Conservation (phyloP, 2,888 invertebrate species). For the Macrophya alboannulata region DNA sequence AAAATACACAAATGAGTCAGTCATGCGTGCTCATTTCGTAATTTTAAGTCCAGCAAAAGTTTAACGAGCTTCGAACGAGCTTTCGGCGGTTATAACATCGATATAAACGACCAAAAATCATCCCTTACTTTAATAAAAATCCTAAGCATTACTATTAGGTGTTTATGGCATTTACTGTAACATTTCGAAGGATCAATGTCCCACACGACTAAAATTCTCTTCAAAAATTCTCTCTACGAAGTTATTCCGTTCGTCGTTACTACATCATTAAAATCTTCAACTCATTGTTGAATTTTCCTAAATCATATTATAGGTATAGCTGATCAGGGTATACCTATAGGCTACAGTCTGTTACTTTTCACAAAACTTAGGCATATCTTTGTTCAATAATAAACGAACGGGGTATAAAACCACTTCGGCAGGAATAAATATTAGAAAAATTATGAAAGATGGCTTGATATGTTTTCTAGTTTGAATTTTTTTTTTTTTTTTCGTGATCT, state of each 20-base stretch:
- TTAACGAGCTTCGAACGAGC: neutral
- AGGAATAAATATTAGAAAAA: conserved; percentile 33
- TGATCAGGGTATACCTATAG: no score
- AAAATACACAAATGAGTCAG: conserved; percentile 43
- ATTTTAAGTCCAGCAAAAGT: conserved; percentile 7
- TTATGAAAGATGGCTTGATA: conserved; percentile 31
- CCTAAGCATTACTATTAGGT: neutral
- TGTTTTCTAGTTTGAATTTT: conserved; percentile 16
- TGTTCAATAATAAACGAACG: conserved; percentile 45
- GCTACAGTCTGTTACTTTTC: conserved; percentile 16
- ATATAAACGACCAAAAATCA: neutral
- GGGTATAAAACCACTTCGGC: conserved; percentile 12
- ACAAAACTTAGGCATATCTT: conserved; percentile 12
- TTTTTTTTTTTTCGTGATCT: neutral
- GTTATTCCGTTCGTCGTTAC: neutral
- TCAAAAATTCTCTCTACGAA: no score
- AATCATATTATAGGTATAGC: neutral
- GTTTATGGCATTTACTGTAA: neutral
- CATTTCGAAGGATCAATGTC: neutral
- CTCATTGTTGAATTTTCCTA: conserved; percentile 17
- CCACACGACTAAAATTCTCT: neutral
- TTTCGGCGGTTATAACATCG: neutral
- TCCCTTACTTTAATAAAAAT: neutral
- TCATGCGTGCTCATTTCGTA: neutral
- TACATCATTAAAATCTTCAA: neutral